phyloP scores from a whole-genome alignment of 2,888 invertebrate genomes.

The Stegana nigrithorax region DNA sequence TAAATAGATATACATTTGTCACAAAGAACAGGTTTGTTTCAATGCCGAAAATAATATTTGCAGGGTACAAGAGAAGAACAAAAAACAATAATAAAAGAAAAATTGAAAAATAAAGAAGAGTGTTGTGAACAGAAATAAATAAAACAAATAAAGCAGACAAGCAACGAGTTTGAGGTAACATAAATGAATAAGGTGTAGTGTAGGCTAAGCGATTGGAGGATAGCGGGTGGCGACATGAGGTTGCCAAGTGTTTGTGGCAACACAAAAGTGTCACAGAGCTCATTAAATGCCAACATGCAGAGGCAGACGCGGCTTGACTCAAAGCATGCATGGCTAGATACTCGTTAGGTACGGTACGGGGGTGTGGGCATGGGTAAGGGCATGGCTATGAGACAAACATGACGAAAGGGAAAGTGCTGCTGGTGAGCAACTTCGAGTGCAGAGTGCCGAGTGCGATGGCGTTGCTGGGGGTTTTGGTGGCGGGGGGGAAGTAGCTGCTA shows the following conservation, averaged over 20 bases:
- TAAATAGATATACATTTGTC: no score
- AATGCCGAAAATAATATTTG: no score
- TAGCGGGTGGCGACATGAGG: background rate
- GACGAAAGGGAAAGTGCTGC: no score
- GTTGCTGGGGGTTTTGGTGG: constrained; percentile 1
- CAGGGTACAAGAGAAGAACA: no score
- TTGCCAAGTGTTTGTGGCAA: constrained; percentile 11
- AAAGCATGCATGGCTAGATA: no score
- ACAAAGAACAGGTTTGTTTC: no score
- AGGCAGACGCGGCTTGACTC: no score
- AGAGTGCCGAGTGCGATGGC: background rate
- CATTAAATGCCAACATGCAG: constrained; percentile 36
- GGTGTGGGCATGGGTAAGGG: background rate
- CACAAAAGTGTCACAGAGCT: constrained; percentile 47
- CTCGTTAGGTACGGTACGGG: constrained; percentile 40
- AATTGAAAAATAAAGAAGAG: background rate
- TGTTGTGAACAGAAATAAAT: constrained; percentile 42
- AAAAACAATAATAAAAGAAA: background rate
- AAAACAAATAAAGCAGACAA: constrained; percentile 49
- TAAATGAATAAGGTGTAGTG: background rate
- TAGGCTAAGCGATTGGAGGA: background rate
- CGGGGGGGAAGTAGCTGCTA: background rate
- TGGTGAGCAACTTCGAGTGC: no score
- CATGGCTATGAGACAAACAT: no score
- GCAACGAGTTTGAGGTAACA: background rate